A percentile compares a stretch with the other conserved stretches of the same genome.
Evolutionary conservation across 2,797 vertebrate genomes (phyloP).

Genomic region (Pseudotriccus pelzelni): DNA sequence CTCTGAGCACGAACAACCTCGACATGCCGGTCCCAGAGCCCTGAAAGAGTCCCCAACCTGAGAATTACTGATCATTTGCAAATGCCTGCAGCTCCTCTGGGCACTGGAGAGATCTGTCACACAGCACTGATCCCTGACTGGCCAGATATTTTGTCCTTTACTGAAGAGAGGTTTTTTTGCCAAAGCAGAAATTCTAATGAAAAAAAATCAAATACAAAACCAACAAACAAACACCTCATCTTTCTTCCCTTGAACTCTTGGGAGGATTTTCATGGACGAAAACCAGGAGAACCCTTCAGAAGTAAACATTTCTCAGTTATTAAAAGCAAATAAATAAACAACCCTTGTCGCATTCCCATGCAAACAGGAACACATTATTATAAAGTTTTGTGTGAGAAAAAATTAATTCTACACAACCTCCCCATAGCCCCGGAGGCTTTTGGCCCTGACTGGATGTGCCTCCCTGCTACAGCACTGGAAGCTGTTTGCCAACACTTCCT

Average conservation of each 20-base stretch:
- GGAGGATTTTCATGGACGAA: slow-evolving; percentile 16
- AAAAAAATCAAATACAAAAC: not conserved
- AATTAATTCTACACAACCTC: not conserved
- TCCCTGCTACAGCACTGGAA: not conserved
- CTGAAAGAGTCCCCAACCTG: not conserved
- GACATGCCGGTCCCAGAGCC: not conserved
- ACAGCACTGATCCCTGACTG: not conserved
- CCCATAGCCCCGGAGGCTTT: not conserved
- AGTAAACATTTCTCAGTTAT: slow-evolving; percentile 37
- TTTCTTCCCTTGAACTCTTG: slow-evolving; percentile 11
- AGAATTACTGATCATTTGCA: not conserved
- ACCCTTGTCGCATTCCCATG: not conserved
- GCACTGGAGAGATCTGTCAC: not conserved
- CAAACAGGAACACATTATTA: slow-evolving; percentile 9
- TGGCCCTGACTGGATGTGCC: not conserved
- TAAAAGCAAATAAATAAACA: slow-evolving; percentile 61
- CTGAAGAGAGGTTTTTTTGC: not conserved
- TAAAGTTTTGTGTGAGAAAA: not conserved
- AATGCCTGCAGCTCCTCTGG: not conserved
- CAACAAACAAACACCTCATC: not conserved
- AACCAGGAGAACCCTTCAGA: slow-evolving; percentile 6
- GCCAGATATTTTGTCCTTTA: not conserved
- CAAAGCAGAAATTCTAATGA: not conserved
- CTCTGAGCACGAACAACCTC: slow-evolving; percentile 17
- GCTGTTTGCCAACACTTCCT: rapidly evolving